A percentile compares a stretch with the other conserved stretches of the same genome.
Conservation (phyloP, 2,113 vertebrate species). For the Amblyopsis rosae region DNA sequence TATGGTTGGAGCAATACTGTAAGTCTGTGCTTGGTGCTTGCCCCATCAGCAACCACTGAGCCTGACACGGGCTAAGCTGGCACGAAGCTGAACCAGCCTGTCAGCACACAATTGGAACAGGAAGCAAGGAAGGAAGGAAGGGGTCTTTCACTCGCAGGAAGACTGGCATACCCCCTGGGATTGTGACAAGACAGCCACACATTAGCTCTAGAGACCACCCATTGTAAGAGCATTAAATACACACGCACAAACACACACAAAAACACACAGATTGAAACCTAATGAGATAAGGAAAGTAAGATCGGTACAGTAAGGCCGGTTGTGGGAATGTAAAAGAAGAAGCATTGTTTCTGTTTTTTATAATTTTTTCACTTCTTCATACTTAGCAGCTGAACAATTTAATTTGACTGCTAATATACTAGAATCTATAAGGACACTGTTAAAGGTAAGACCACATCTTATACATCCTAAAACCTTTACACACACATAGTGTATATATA, state of each 20-base stretch:
- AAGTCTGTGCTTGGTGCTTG: slow-evolving; percentile 22
- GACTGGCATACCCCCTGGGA: slow-evolving; percentile 65
- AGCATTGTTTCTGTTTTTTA: slow-evolving; percentile 20
- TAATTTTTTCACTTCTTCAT: slow-evolving; percentile 42
- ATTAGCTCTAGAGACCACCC: slow-evolving; percentile 66
- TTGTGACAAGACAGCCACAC: slow-evolving; percentile 71
- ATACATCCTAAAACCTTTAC: slow-evolving; percentile 3
- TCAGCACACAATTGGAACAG: slow-evolving; percentile 67
- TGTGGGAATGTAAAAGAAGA: background rate
- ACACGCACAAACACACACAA: slow-evolving; percentile 34
- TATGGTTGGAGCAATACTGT: slow-evolving; percentile 6
- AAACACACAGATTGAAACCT: slow-evolving; percentile 11
- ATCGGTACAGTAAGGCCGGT: background rate
- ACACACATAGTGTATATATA: too few species aligned
- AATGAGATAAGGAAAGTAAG: background rate
- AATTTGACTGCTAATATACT: background rate
- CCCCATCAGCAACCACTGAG: slow-evolving; percentile 26
- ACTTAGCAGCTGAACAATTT: background rate
- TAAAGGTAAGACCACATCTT: slow-evolving; percentile 50
- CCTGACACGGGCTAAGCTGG: slow-evolving; percentile 55
- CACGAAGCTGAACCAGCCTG: slow-evolving; percentile 55
- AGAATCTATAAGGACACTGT: slow-evolving; percentile 7
- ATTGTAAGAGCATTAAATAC: slow-evolving; percentile 65
- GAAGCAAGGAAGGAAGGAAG: slow-evolving; percentile 72
- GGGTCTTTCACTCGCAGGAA: slow-evolving; percentile 69